Evolutionary conservation across 2,888 invertebrate genomes (phyloP).

Genomic region (Microchrysa polita): DNA sequence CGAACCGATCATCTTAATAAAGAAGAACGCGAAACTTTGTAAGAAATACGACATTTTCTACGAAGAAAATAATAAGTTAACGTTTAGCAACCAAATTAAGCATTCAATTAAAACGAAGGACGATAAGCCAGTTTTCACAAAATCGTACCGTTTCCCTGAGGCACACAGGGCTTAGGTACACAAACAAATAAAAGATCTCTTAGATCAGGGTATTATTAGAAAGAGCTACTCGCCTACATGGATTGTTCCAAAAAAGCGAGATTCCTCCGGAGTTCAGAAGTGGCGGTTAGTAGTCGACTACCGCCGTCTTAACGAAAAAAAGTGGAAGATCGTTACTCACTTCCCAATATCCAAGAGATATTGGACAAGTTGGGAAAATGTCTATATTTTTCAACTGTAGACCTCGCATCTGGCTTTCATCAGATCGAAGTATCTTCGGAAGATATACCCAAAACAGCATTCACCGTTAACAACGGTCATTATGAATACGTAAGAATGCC

Average conservation of each 20-base stretch:
- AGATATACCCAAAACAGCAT: conserved; percentile 37
- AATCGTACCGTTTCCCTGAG: conserved; percentile 45
- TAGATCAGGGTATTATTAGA: background rate
- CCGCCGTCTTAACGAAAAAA: background rate
- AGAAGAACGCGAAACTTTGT: background rate
- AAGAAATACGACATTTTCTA: background rate
- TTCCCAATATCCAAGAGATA: conserved; percentile 8
- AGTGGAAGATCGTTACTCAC: background rate
- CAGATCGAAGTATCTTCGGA: too few species aligned
- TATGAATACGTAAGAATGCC: conserved; percentile 44
- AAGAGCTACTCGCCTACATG: conserved; percentile 1
- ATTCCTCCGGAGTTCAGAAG: conserved; percentile 1
- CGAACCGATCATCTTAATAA: background rate
- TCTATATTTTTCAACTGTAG: background rate
- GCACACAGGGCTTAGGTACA: background rate
- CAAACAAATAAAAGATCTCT: conserved; percentile 44
- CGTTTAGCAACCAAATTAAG: conserved; percentile 17
- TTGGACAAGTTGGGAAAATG: conserved; percentile 8
- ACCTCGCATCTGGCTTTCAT: too few species aligned
- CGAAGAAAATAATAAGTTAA: background rate
- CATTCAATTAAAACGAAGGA: conserved; percentile 47
- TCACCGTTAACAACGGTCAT: conserved; percentile 38
- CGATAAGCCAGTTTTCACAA: conserved; percentile 48
- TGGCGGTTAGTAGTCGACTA: conserved; percentile 5
- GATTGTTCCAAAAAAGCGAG: background rate